These are phyloP conservation scores for Garrulus glandarius DNA, from an alignment of 2,797 vertebrate genomes.

Conservation along the genomic window DNA sequence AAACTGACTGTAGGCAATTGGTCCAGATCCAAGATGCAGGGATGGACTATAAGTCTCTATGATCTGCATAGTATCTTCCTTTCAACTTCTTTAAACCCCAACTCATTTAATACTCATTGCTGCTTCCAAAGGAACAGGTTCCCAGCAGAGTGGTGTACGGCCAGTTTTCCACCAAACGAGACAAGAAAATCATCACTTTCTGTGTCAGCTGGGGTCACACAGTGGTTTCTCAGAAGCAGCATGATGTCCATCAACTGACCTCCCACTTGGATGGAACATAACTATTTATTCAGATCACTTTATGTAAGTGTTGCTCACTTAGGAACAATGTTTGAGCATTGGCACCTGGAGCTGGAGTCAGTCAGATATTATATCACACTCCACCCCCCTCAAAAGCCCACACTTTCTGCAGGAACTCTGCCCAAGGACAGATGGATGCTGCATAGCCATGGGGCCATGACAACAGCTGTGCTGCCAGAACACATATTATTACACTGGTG, in stretches of 20 bases:
- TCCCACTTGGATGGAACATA: neutral
- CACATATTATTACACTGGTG: neutral
- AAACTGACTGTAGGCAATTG: neutral
- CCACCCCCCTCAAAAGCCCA: neutral
- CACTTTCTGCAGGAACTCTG: neutral
- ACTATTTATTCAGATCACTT: neutral
- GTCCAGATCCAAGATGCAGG: neutral
- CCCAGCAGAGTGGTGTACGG: neutral
- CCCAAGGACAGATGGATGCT: neutral
- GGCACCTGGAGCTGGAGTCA: neutral
- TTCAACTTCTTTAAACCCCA: neutral
- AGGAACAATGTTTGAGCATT: neutral
- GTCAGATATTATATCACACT: neutral
- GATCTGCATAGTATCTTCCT: neutral
- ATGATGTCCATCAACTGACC: neutral
- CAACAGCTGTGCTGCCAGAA: neutral
- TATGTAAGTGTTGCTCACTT: neutral
- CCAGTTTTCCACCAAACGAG: neutral
- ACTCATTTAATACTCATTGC: neutral
- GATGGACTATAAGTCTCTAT: neutral
- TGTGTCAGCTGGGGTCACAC: accelerated
- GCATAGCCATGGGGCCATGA: accelerated
- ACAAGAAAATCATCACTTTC: neutral
- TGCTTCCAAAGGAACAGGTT: neutral
- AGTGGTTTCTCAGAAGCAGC: neutral